phyloP scores from a whole-genome alignment of 2,797 vertebrate species.

The Austrolebias charrua region DNA sequence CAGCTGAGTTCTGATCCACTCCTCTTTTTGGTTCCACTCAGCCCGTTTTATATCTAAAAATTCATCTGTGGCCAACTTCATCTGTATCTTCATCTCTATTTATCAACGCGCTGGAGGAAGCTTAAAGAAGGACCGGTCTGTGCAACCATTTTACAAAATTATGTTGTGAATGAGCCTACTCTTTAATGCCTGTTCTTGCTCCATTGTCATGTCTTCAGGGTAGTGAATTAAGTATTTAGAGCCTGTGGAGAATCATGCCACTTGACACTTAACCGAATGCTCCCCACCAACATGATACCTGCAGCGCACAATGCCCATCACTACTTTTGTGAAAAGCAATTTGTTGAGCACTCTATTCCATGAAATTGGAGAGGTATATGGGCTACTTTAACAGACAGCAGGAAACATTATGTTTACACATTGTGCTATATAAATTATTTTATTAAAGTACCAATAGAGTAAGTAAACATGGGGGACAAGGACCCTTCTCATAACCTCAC shows the following conservation, averaged over 20 bases:
- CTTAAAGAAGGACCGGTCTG: no score
- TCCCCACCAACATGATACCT: conserved; percentile 30
- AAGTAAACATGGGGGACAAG: conserved; percentile 7
- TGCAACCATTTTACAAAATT: no score
- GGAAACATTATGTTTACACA: conserved; percentile 33
- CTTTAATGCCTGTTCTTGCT: conserved; percentile 13
- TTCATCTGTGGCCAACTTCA: no score
- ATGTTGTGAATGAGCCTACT: no score
- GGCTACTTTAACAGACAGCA: conserved; percentile 25
- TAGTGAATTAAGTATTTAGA: conserved; percentile 55
- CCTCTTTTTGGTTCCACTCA: no score
- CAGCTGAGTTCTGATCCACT: no score
- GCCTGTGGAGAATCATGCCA: conserved; percentile 14
- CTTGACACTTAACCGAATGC: conserved; percentile 29
- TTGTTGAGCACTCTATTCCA: conserved; percentile 30
- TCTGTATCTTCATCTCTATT: no score
- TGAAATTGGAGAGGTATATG: conserved; percentile 24
- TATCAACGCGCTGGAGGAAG: no score
- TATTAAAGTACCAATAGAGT: conserved; percentile 8
- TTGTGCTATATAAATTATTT: conserved; percentile 19
- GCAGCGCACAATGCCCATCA: conserved; percentile 7
- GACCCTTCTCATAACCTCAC: conserved; percentile 28
- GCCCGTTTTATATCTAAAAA: no score
- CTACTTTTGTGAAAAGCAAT: conserved; percentile 31
- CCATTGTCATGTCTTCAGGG: conserved; percentile 16